Base-by-base conservation (phyloP, 2,113 vertebrate genomes). In the Pitta sordida region DNA sequence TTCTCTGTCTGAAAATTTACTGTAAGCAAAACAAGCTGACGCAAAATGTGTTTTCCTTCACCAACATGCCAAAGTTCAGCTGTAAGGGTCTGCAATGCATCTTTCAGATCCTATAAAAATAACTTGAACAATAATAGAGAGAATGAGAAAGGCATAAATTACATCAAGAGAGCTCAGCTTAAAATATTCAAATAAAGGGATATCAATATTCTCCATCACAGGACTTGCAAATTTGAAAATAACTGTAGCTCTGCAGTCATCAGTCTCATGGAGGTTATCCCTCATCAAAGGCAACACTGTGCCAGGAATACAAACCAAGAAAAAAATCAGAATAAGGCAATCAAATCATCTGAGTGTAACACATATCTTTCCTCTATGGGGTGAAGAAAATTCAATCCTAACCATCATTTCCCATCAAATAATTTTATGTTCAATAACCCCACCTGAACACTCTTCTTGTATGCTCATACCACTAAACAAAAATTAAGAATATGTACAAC, bases 1-100 rank as follows among this genome's bases (percentile, higher is more conserved):
- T 49, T 6, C 55, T 59, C 41, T 29, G 37, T 30, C 59, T 70
- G 70, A 93, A 88, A 87, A 90, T 77, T 76, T 86, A 86, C 67
- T 85, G 70, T 41, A 29, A 91, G 34, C 79, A 73, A 91, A 96
- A 95, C 74, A 87, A 90, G 71, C 78, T 93, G 70, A 89, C 64
- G 63, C 32, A 87, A 91, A 91, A 22, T 73, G 0, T 49, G 6
- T 85, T 95, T 93, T 87, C 37, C 37, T 90, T 58, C 88, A 80
- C 15, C 0, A 0, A 13, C 0, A 0, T 53, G 85, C 70, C 82
- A 93, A 95, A 87, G 53, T 76, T 94, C 90, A 94, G 62, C 85
- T 65, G 19, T 37, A 76, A 87, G 30, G 58, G 27, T 91, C 84
- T 93, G 74, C 43, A 91, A 48, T 3, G 8, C 2, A 1, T 69